Percentiles rank a stretch among this genome's conserved stretches.
These are phyloP conservation scores for Capitulum mitella DNA, from an alignment of 2,888 invertebrate genomes.

Conservation along the genomic window DNA sequence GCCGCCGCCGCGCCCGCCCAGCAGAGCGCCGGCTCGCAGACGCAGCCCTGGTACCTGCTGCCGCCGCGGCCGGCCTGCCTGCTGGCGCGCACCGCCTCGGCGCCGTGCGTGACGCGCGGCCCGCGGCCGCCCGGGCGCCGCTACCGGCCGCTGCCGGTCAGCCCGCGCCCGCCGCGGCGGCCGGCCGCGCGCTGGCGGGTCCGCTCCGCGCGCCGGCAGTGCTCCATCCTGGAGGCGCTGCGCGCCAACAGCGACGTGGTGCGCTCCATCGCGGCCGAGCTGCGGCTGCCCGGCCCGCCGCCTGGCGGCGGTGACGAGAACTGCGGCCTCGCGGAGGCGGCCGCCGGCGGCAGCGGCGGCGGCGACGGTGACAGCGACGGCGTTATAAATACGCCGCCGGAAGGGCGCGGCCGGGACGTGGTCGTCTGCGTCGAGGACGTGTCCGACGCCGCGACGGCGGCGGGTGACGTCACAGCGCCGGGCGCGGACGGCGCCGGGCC, in stretches of 20 bases:
- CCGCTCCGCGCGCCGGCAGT: neutral
- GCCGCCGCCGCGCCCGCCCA: neutral
- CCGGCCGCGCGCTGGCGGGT: neutral
- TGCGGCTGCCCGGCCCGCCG: neutral
- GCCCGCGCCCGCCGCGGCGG: neutral
- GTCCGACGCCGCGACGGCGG: neutral
- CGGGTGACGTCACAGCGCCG: neutral
- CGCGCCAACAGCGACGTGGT: neutral
- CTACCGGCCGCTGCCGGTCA: neutral
- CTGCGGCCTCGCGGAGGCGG: neutral
- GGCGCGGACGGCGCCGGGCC: neutral
- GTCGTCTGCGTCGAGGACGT: neutral
- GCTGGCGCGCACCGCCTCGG: neutral
- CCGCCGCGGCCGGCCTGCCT: neutral
- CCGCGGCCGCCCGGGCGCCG: neutral
- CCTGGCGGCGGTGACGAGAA: neutral
- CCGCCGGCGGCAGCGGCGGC: neutral
- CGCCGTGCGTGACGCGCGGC: neutral
- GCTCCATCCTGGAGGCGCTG: neutral
- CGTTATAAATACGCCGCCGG: neutral
- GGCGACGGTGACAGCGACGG: neutral
- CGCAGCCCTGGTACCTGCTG: slow-evolving; percentile 18
- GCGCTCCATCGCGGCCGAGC: slow-evolving; percentile 1
- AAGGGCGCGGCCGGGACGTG: neutral
- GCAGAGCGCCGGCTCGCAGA: neutral